Evolutionary conservation across 92 coral and sea anemone genomes (phyloP).

Genomic region (Ricordea florida): DNA sequence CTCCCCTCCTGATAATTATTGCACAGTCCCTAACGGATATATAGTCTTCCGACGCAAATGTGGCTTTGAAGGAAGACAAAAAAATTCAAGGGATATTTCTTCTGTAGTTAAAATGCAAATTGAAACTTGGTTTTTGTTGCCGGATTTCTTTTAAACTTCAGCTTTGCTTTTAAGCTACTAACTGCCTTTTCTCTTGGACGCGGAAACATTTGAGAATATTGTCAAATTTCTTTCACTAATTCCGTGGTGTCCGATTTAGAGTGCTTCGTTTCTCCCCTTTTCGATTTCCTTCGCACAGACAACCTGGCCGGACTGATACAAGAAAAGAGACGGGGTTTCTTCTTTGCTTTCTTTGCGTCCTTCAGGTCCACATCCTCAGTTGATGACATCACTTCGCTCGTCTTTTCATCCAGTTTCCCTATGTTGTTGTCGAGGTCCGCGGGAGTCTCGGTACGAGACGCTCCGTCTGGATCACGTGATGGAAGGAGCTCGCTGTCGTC

Average conservation of each 20-base stretch:
- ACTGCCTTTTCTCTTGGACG: too few species aligned
- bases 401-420: neutral
- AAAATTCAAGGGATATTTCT: too few species aligned
- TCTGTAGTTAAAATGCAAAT: too few species aligned
- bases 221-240: neutral
- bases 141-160: too few species aligned
- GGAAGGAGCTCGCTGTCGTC: slow-evolving; percentile 10
- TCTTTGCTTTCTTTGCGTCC: slow-evolving; percentile 3
- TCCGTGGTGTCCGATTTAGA: neutral
- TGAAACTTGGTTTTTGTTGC: too few species aligned
- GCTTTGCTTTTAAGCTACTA: too few species aligned
- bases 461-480: slow-evolving; percentile 73
- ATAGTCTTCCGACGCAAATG: too few species aligned
- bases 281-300: slow-evolving; percentile 44
- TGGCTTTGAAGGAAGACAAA: too few species aligned
- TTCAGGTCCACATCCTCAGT: neutral
- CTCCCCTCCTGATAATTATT: too few species aligned
- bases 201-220: neutral
- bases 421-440: neutral
- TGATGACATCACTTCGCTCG: neutral
- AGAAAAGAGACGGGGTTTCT: slow-evolving; percentile 5
- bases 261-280: neutral
- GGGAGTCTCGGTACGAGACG: slow-evolving; percentile 38
- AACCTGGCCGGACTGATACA: slow-evolving; percentile 58
- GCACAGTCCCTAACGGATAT: too few species aligned